Base-by-base conservation (phyloP, 2,113 vertebrate genomes). In the Chaenogobius annularis region DNA sequence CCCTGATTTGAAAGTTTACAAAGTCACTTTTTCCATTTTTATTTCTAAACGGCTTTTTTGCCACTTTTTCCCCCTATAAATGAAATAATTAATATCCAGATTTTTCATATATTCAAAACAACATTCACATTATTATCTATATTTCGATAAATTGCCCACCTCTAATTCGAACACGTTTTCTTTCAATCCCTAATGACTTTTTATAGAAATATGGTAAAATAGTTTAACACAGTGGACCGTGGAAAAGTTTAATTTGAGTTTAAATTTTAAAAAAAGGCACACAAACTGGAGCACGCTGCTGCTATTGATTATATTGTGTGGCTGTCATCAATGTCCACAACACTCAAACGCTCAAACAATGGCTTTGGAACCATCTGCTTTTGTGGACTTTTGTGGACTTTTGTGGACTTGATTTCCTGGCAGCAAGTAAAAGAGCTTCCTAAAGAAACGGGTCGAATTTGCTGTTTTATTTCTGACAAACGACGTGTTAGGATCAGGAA, bases 251-350 rank as follows among this genome's bases (percentile, higher is more conserved):
- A 79, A 66, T 61, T 69, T 0, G 5, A 11, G 70, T 54, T 67
- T 68, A 63, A 52, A 50, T 65, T n/a, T n/a, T n/a, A n/a, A n/a
- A 47, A 59, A 67, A 71, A 62, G 71, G 68, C 63, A 10, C 54
- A 66, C 74, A 78, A 79, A 85, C 76, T 92, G 92, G 94, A 95
- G 94, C 94, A 92, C 93, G 92, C 90, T 95, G 93, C 90, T 92
- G 93, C 88, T 84, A 90, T 93, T 87, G 88, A 87, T 91, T 87
- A 88, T 92, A 90, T 90, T 91, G 89, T 94, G 93, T 92, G 92
- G 93, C 89, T 84, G 90, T 93, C 89, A 87, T 58, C 55, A 88
- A 91, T 89, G 90, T 89, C 84, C 84, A 48, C 80, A 83, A 26
- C 88, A 77, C 72, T 70, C 88, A 87, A n/a, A n/a, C n/a, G 70